A percentile compares a stretch with the other conserved stretches of the same genome.
These are phyloP conservation scores for Coregonus sp. DNA, from an alignment of 2,797 vertebrate genomes.

Conservation along the genomic window DNA sequence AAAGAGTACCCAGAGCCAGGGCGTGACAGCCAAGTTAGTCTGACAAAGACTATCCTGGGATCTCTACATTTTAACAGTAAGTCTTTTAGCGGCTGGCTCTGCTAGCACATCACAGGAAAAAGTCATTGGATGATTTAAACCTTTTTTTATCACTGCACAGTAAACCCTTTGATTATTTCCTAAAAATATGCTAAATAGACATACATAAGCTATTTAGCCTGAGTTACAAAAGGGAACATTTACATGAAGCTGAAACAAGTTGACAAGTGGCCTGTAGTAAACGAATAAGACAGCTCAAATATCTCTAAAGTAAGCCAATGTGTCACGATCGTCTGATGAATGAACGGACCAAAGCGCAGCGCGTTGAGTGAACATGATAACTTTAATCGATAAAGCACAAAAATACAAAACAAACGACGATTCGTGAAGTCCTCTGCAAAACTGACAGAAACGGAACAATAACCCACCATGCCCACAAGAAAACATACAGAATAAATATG, in stretches of 20 bases:
- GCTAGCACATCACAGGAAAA: not conserved
- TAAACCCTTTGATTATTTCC: not conserved
- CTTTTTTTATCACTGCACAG: not conserved
- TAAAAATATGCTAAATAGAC: not conserved
- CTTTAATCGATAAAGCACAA: no score
- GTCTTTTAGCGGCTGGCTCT: not conserved
- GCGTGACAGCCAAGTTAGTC: not conserved
- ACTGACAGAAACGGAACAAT: no score
- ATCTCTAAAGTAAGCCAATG: not conserved
- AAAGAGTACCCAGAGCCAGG: no score
- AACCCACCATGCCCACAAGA: no score
- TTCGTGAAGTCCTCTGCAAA: no score
- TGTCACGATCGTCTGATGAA: no score
- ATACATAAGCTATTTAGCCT: not conserved
- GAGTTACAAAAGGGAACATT: not conserved
- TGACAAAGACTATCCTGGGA: not conserved
- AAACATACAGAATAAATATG: no score
- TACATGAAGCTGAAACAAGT: not conserved
- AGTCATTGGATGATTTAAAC: not conserved
- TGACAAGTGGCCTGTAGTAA: not conserved
- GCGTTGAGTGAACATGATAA: no score
- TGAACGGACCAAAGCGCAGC: no score
- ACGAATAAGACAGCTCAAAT: not conserved
- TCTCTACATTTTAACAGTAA: not conserved
- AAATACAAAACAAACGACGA: no score